Percentiles rank a stretch among this genome's conserved stretches.
Conservation (phyloP, 2,888 invertebrate species). For the Ectemnius lituratus region DNA sequence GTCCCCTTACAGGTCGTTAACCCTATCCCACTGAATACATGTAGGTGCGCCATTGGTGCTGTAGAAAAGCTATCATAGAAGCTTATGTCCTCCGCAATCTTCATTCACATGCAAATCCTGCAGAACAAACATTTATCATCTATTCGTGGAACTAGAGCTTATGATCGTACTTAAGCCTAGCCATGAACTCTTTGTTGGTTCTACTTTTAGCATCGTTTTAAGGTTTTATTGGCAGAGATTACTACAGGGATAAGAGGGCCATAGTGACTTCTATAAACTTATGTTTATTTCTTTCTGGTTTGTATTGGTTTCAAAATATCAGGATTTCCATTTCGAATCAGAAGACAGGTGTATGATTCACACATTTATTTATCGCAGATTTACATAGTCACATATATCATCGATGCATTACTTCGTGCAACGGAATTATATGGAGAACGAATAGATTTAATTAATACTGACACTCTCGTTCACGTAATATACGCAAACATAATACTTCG, state of each 20-base stretch:
- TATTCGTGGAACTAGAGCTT: conserved; percentile 13
- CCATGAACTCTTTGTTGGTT: too few species aligned
- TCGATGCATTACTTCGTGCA: too few species aligned
- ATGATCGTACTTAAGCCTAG: too few species aligned
- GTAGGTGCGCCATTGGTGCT: conserved; percentile 14
- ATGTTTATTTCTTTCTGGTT: background rate
- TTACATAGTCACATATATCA: background rate
- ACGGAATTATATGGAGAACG: background rate
- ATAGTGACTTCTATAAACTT: background rate
- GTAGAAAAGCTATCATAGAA: conserved; percentile 29
- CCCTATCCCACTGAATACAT: background rate
- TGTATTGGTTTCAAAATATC: background rate
- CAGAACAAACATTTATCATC: conserved; percentile 46
- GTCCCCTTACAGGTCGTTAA: too few species aligned
- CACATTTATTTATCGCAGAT: conserved; percentile 5
- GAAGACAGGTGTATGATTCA: background rate
- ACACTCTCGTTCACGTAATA: too few species aligned
- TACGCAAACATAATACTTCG: background rate
- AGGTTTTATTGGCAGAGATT: background rate
- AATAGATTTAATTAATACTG: background rate
- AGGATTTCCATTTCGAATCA: background rate
- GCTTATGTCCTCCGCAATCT: conserved; percentile 27
- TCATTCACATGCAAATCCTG: conserved; percentile 58
- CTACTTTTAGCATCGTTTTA: background rate
- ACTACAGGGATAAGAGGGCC: background rate